Base-by-base conservation (phyloP, 2,888 invertebrate genomes). In the Lycia hirtaria region DNA sequence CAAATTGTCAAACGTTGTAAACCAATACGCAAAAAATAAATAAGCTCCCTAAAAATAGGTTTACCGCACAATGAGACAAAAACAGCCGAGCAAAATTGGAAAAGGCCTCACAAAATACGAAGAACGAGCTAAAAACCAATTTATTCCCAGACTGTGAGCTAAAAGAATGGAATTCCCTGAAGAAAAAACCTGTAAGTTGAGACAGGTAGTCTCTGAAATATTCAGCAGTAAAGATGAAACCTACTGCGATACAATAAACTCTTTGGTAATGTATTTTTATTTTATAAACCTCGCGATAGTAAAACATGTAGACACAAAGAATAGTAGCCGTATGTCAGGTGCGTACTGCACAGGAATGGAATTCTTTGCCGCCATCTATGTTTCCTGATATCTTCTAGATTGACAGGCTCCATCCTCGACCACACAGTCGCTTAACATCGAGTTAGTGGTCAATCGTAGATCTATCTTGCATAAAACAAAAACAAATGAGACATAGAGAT, bases 41-140 rank as follows among this genome's bases (percentile, higher is more conserved):
- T 6, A 32, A 12, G 1, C 12, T n/a, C 28, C n/a, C 9, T 15
- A 33, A 43, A 33, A 51, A 33, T 15, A 44, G 10, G 5, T 51
- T 3, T 33, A 38, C 26, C 20, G 7, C 14, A 40, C 44, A 56
- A 45, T 33, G 26, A 37, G 33, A 56, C 32, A 33, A 22, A 33
- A 12, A 45, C 24, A 44, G 30, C n/a, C 15, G 33, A 38, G 41
- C 26, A 9, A 35, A 48, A 56, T 45, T 33, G 45, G 44, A 38
- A 38, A 45, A 41, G 33, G 26, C 6, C 26, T 35, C 37, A 15
- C 37, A 20, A 54, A 33, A 48, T 20, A 44, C n/a, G 14, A 4
- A 35, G 15, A 32, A 50, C 20, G 20, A 20, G 30, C 51, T 47
- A 19, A 56, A 49, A 50, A 56, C 44, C 56, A 50, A 50, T 56